Evolutionary conservation across 2,113 vertebrate species (phyloP).

Genomic region (Lepus europaeus): DNA sequence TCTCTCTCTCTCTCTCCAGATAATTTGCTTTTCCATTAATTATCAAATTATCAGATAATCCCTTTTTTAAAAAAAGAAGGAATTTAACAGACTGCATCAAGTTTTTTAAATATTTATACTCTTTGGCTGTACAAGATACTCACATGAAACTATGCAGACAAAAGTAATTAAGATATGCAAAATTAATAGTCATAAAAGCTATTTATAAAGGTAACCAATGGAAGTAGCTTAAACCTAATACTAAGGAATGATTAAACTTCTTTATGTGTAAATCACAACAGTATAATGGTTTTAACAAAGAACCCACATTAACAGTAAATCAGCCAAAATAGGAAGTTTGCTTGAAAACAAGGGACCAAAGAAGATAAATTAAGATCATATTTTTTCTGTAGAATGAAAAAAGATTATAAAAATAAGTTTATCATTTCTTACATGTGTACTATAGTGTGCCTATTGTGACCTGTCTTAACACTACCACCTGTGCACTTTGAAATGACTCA

Average conservation of each 20-base stretch:
- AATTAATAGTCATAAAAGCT: not conserved
- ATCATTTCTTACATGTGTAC: too few species aligned
- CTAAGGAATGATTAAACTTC: not conserved
- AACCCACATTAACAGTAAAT: not conserved
- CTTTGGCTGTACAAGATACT: not conserved
- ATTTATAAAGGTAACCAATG: not conserved
- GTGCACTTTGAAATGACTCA: not conserved
- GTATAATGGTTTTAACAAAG: not conserved
- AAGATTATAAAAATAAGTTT: too few species aligned
- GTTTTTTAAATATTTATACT: not conserved
- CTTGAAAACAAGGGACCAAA: rapidly evolving
- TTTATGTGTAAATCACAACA: not conserved
- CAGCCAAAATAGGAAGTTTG: too few species aligned
- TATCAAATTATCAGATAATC: not conserved
- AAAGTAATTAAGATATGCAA: not conserved
- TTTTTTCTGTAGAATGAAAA: not conserved
- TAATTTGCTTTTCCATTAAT: not conserved
- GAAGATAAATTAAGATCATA: not conserved
- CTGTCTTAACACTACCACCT: too few species aligned
- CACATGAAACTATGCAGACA: not conserved
- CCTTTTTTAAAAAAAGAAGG: not conserved
- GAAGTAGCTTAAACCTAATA: not conserved
- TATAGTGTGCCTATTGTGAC: too few species aligned
- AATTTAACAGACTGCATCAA: not conserved
- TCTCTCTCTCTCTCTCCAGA: not conserved